Conservation (phyloP, 2,888 invertebrate species). For the Neuroscelio doddi region DNA sequence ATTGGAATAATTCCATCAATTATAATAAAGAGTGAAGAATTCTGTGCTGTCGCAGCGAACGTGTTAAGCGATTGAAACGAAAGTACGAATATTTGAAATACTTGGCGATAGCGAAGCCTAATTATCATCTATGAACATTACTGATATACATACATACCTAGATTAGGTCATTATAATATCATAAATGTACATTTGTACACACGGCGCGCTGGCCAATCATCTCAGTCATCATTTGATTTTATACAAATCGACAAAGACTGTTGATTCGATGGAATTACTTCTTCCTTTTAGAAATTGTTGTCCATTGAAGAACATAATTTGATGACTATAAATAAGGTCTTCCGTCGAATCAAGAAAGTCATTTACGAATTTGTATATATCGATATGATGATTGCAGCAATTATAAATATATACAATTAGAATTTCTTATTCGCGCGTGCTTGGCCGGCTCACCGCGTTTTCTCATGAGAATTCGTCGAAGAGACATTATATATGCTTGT, state of each 20-base stretch:
- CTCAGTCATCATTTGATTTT: constrained; percentile 17
- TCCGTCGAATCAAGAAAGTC: not conserved
- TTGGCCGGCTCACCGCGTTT: constrained; percentile 45
- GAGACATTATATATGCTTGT: constrained; percentile 52
- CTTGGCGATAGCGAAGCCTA: constrained; percentile 46
- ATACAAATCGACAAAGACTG: not conserved
- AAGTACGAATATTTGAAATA: constrained; percentile 35
- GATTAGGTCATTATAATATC: constrained; percentile 28
- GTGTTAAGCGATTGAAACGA: constrained; percentile 14
- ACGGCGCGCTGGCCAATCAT: constrained; percentile 40
- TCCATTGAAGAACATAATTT: not conserved
- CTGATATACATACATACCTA: constrained; percentile 27
- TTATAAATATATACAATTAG: constrained; percentile 37
- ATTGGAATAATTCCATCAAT: too few relatives aligned
- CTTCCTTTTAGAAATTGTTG: not conserved
- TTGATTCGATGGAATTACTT: too few relatives aligned
- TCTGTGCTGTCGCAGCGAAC: constrained; percentile 9
- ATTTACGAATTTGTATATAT: constrained; percentile 20
- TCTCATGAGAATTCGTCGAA: constrained; percentile 40
- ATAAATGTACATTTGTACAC: constrained; percentile 45
- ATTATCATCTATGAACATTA: constrained; percentile 25
- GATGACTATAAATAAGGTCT: too few relatives aligned
- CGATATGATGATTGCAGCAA: constrained; percentile 33
- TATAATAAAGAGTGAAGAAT: constrained; percentile 12
- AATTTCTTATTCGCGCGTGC: constrained; percentile 10